Evolutionary conservation across 2,797 vertebrate species (phyloP), one percentile per base, ranked within the genome.

Genomic region (Helarctos malayanus): DNA sequence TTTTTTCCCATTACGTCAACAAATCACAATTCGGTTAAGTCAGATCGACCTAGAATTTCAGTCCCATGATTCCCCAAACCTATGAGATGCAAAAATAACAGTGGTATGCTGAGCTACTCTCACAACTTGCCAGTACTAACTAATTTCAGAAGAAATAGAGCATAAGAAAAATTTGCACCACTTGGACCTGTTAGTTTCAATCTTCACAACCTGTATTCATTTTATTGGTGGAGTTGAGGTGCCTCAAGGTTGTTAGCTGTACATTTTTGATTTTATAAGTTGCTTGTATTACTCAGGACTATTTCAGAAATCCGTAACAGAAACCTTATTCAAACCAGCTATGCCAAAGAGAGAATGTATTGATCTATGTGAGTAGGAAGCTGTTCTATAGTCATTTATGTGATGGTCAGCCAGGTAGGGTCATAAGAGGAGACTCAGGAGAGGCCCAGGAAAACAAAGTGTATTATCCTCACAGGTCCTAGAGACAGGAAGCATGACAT

Each of bases 1-100:
- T 81, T 83, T 93, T 95, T 96, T 93, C 71, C 15, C 92, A 73
- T 75, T 95, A 96, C 5, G n/a, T 95, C 85, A 94, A 76, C 81
- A 83, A 11, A 7, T 95, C 27, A 61, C 8, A 35, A 65, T 92
- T 83, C 27, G 57, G 21, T 61, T 80, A 86, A 88, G 41, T 87
- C 54, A 88, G 27, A 65, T 82, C 25, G 76, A 75, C 61, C 52
- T 83, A 32, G 69, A 94, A 94, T 82, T 96, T 88, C 45, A 83
- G 75, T 59, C 49, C n/a, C 19, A 45, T 76, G 52, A 92, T 57
- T 93, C 41, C 68, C 19, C 4, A 27, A 56, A 94, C 21, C 41
- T 71, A 88, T 27, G 52, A 69, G 35, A 89, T n/a, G 41, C 38
- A 56, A 95, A 93, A 94, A 89, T 52, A 84, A 49, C 15, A 83